Evolutionary conservation across 2,888 invertebrate species (phyloP).

Genomic region (Tortricodes alternella): DNA sequence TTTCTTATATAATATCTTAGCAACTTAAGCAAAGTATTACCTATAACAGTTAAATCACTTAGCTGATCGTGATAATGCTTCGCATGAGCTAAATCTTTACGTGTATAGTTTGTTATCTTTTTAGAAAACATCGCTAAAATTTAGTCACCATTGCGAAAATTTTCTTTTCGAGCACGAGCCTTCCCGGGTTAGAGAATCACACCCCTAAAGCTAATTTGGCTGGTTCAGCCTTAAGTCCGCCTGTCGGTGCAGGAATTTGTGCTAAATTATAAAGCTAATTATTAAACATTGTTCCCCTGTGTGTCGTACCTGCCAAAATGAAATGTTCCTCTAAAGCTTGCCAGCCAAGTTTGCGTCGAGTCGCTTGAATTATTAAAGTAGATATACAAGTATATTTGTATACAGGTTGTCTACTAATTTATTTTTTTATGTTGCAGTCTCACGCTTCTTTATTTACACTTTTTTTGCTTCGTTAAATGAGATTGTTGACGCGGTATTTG

Average conservation of each 20-base stretch:
- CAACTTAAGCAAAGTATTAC: too few species aligned
- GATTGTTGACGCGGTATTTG: neutral
- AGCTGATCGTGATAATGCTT: too few species aligned
- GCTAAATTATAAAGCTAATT: constrained; percentile 76
- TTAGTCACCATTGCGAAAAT: too few species aligned
- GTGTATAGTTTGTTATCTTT: too few species aligned
- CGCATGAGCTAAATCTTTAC: too few species aligned
- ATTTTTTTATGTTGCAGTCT: constrained; percentile 34
- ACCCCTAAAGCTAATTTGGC: constrained; percentile 55
- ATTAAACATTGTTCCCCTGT: constrained; percentile 74
- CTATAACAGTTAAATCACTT: too few species aligned
- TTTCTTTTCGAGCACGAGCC: too few species aligned
- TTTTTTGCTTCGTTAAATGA: neutral
- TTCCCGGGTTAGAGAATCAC: too few species aligned
- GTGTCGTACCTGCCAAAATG: constrained; percentile 68
- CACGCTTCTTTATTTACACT: neutral
- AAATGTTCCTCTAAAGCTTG: constrained; percentile 52
- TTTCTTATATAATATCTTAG: too few species aligned
- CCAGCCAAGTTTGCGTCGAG: constrained; percentile 46
- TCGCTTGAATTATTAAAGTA: constrained; percentile 54
- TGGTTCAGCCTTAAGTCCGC: constrained; percentile 62
- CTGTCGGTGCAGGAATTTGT: constrained; percentile 54
- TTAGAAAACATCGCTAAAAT: too few species aligned
- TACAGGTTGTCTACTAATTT: constrained; percentile 46
- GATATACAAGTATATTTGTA: constrained; percentile 40